Conservation (phyloP, 1,140 invertebrate species). For the Hylaeus anthracinus region DNA sequence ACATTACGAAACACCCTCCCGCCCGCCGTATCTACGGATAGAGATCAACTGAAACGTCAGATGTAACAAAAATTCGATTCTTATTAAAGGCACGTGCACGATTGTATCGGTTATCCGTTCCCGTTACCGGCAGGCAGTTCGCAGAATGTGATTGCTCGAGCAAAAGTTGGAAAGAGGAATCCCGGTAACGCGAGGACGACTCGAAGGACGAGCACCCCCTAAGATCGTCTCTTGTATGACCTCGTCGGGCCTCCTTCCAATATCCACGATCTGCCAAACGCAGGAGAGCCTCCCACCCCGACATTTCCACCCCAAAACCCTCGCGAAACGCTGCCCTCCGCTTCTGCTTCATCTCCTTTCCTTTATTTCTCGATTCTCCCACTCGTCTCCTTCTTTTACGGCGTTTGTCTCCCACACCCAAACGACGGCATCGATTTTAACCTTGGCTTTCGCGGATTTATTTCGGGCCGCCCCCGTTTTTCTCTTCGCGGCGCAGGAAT, state of each 20-base stretch:
- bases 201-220: conserved; percentile 27
- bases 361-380: conserved; percentile 35
- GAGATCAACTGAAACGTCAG: not conserved
- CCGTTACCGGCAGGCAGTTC: conserved; percentile 1
- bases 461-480: conserved; percentile 54
- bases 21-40: too few species aligned
- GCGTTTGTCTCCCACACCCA: not conserved
- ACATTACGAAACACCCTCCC: too few species aligned
- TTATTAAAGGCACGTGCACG: conserved; percentile 40
- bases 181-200: conserved; percentile 35
- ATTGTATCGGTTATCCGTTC: conserved; percentile 52
- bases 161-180: conserved; percentile 45
- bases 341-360: conserved; percentile 26
- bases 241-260: conserved; percentile 66
- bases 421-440: conserved; percentile 66
- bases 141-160: conserved; percentile 48
- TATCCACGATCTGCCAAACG: conserved; percentile 76
- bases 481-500: conserved; percentile 17
- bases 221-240: conserved; percentile 59
- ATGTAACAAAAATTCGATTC: conserved; percentile 32
- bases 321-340: not conserved
- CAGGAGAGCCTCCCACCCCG: conserved; percentile 45
- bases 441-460: conserved; percentile 69
- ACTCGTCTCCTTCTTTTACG: conserved; percentile 36
- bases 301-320: not conserved